Conservation (phyloP, 2,113 vertebrate genomes). For the Carettochelys insculpta region DNA sequence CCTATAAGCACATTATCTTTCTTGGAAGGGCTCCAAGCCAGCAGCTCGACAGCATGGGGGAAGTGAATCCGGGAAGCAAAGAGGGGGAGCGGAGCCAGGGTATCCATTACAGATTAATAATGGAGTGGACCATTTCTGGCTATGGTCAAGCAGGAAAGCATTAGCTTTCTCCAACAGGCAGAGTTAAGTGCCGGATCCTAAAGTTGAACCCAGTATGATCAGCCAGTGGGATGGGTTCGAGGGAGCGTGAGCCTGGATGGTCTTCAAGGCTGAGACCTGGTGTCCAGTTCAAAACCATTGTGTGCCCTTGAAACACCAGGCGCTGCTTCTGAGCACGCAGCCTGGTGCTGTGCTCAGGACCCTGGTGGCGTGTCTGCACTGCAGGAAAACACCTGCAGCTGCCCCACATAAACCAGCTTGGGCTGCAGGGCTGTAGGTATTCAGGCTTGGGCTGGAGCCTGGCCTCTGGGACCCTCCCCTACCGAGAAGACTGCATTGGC, state of each 20-base stretch:
- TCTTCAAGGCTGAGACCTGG: not conserved
- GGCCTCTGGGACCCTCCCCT: not conserved
- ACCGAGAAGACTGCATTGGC: not conserved
- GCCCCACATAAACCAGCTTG: not conserved
- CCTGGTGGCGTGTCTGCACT: not conserved
- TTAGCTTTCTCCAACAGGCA: not conserved
- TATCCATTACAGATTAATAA: slow-evolving; percentile 45
- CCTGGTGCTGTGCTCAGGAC: not conserved
- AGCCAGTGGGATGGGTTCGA: not conserved
- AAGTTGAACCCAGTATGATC: not conserved
- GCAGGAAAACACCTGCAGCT: not conserved
- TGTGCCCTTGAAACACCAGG: not conserved
- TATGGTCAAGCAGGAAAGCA: slow-evolving; percentile 24
- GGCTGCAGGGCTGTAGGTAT: not conserved
- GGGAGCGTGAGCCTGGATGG: not conserved
- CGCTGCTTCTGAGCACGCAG: not conserved
- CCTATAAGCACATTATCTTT: not conserved
- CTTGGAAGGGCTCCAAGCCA: not conserved
- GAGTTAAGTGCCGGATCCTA: slow-evolving; percentile 3
- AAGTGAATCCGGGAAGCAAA: not conserved
- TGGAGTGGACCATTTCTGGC: not conserved
- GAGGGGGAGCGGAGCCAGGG: slow-evolving; percentile 29
- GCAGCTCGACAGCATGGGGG: not conserved
- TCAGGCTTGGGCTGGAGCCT: not conserved
- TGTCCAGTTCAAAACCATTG: not conserved